A percentile compares a stretch with the other conserved stretches of the same genome.
These are phyloP conservation scores for Merops nubicus DNA, from an alignment of 2,113 vertebrate genomes.

Conservation along the genomic window DNA sequence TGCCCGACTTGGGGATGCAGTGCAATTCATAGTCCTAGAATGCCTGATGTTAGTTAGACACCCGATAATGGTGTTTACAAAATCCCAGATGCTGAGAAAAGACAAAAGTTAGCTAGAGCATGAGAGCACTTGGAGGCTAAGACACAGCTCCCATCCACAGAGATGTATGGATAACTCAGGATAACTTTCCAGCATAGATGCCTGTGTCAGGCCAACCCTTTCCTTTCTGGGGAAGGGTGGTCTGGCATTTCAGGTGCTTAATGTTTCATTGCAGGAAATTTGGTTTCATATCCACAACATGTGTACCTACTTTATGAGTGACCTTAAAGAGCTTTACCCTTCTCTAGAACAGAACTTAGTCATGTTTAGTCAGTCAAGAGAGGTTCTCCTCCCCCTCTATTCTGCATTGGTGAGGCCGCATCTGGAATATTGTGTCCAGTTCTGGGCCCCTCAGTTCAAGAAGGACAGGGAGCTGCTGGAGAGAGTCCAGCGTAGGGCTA, in stretches of 20 bases:
- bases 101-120: background rate
- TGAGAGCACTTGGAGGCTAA: background rate
- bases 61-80: background rate
- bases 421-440: too few species aligned
- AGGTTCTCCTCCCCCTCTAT: too few species aligned
- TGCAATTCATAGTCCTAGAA: background rate
- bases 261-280: background rate
- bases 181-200: background rate
- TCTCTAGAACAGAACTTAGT: background rate
- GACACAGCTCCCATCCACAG: background rate
- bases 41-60: background rate
- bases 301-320: background rate
- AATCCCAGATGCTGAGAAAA: background rate
- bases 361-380: too few species aligned
- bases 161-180: background rate
- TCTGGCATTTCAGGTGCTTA: background rate
- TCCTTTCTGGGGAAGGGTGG: background rate
- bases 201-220: background rate
- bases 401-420: too few species aligned
- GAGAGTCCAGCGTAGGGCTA: too few species aligned
- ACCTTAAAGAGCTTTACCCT: background rate
- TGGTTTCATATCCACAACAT: background rate
- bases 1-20: background rate
- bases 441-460: too few species aligned
- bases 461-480: too few species aligned